Conservation (phyloP, 2,888 invertebrate genomes). For the Philereme transversata region DNA sequence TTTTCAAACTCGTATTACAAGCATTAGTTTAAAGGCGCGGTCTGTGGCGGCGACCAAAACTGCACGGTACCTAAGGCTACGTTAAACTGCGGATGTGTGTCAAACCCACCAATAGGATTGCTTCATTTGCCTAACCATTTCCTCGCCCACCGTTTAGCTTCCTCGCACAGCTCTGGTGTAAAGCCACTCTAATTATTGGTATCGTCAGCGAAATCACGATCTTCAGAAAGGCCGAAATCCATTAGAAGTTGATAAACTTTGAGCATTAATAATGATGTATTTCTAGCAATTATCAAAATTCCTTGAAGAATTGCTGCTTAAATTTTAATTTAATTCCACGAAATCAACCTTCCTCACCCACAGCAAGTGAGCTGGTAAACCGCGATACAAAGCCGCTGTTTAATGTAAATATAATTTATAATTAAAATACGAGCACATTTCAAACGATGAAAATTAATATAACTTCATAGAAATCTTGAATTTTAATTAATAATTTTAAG, state of each 20-base stretch:
- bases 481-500: not conserved
- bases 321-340: slow-evolving; percentile 20
- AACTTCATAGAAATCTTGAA: not conserved
- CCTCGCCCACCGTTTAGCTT: too few relatives aligned
- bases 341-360: slow-evolving; percentile 14
- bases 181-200: not conserved
- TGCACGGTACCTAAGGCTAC: too few relatives aligned
- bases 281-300: slow-evolving; percentile 22
- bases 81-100: too few relatives aligned
- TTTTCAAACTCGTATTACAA: not conserved
- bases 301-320: slow-evolving; percentile 18
- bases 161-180: too few relatives aligned
- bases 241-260: slow-evolving; percentile 21
- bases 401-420: slow-evolving; percentile 7
- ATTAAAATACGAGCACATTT: not conserved
- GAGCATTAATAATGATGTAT: slow-evolving; percentile 22
- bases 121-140: too few relatives aligned
- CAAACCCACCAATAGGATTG: too few relatives aligned
- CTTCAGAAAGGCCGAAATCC: slow-evolving; percentile 14
- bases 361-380: slow-evolving; percentile 14
- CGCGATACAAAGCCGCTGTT: slow-evolving; percentile 13
- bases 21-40: too few relatives aligned
- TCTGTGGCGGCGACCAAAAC: too few relatives aligned
- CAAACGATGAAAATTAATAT: not conserved
- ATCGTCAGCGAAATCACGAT: not conserved